Percentiles rank a stretch among this genome's conserved stretches.
These are phyloP conservation scores for Tachysurus vachellii DNA, from an alignment of 2,113 vertebrate species.

Conservation along the genomic window DNA sequence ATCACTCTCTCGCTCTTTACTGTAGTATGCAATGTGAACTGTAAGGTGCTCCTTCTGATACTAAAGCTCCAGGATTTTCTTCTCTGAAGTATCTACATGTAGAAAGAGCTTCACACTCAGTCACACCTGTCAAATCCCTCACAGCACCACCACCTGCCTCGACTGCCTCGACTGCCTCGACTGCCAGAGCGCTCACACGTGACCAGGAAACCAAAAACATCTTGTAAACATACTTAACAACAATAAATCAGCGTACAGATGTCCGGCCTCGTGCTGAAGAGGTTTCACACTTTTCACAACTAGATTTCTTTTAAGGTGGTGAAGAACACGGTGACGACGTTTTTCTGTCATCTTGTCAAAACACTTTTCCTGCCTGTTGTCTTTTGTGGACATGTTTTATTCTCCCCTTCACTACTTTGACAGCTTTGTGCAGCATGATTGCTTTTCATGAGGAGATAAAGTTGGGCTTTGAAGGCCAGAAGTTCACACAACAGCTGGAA, in stretches of 20 bases:
- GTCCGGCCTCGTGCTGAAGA: constrained; percentile 42
- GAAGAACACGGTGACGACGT: constrained; percentile 9
- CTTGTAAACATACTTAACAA: constrained; percentile 41
- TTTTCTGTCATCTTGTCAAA: not conserved
- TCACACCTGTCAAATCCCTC: constrained; percentile 44
- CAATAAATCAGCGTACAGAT: constrained; percentile 39
- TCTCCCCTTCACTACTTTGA: not conserved
- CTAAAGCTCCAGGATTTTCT: not conserved
- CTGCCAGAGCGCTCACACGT: constrained; percentile 24
- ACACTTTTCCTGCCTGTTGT: not conserved
- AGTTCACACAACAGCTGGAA: not conserved
- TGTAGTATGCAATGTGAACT: not conserved
- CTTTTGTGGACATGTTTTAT: constrained; percentile 23
- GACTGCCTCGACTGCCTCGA: constrained; percentile 1
- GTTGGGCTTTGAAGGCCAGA: constrained; percentile 15
- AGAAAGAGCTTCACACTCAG: constrained; percentile 7
- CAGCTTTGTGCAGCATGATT: constrained; percentile 13
- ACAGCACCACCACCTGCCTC: constrained; percentile 47
- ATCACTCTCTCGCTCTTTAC: not conserved
- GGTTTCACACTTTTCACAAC: constrained; percentile 57
- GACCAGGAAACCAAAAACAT: constrained; percentile 24
- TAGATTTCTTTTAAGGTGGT: constrained; percentile 52
- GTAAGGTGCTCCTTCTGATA: not conserved
- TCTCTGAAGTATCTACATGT: not conserved
- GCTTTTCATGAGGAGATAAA: constrained; percentile 33